phyloP scores from a whole-genome alignment of 2,113 vertebrate species.

The Zosterops lateralis region DNA sequence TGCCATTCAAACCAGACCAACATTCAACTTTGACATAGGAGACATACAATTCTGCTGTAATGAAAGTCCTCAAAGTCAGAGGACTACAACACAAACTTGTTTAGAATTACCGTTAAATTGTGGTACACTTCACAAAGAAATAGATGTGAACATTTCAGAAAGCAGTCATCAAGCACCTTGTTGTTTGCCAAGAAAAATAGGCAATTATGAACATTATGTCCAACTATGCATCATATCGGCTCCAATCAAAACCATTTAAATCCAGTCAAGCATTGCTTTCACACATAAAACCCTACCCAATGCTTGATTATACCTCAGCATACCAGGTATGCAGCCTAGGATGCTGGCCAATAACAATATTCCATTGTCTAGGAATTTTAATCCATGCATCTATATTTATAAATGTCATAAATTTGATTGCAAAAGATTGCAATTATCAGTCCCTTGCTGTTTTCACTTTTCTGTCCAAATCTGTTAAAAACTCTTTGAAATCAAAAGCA shows the following conservation, averaged over 20 bases:
- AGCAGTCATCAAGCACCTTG: slow-evolving; percentile 40
- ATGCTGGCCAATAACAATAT: slow-evolving; percentile 62
- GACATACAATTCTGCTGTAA: neutral
- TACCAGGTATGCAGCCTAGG: slow-evolving; percentile 43
- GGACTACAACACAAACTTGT: slow-evolving; percentile 28
- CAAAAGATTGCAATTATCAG: slow-evolving; percentile 49
- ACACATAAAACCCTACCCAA: slow-evolving; percentile 44
- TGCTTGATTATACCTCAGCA: slow-evolving; percentile 43
- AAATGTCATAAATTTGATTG: slow-evolving; percentile 60
- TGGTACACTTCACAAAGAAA: slow-evolving; percentile 34
- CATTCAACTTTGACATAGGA: neutral
- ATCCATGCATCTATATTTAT: slow-evolving; percentile 50
- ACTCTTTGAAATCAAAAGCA: slow-evolving; percentile 44
- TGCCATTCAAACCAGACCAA: neutral
- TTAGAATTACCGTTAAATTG: slow-evolving; percentile 44
- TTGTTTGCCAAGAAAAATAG: slow-evolving; percentile 70
- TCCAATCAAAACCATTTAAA: slow-evolving; percentile 68
- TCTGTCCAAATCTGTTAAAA: slow-evolving; percentile 46
- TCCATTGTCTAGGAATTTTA: slow-evolving; percentile 56
- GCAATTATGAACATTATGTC: slow-evolving; percentile 66
- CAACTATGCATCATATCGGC: slow-evolving; percentile 64
- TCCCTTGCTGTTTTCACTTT: slow-evolving; percentile 23
- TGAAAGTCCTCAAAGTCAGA: neutral
- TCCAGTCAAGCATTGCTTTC: slow-evolving; percentile 61
- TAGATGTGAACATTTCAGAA: slow-evolving; percentile 48